Percentiles rank a stretch among this genome's conserved stretches.
phyloP scores from a whole-genome alignment of 1,140 invertebrate genomes.

The Diplogasteroides magnus region DNA sequence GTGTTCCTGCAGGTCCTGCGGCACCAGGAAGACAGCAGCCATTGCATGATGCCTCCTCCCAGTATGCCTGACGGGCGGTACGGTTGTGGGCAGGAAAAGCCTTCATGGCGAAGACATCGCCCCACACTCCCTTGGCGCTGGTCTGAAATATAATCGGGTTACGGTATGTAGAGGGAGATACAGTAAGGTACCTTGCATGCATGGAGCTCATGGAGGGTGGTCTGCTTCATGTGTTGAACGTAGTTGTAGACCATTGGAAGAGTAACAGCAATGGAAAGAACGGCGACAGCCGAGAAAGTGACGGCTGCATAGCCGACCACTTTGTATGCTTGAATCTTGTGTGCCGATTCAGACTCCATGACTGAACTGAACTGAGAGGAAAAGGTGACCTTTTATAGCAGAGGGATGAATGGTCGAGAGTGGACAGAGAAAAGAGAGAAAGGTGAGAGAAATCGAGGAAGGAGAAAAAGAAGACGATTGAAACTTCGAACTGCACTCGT shows the following conservation, averaged over 20 bases:
- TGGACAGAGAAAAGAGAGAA: neutral
- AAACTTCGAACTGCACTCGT: neutral
- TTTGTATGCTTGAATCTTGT: slow-evolving; percentile 18
- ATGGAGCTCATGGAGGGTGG: slow-evolving; percentile 9
- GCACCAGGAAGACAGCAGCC: neutral
- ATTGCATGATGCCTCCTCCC: neutral
- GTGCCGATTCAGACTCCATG: slow-evolving; percentile 8
- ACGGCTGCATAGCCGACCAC: slow-evolving; percentile 30
- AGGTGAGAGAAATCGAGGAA: neutral
- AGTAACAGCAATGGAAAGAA: slow-evolving; percentile 27
- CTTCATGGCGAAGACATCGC: neutral
- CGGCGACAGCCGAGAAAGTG: slow-evolving; percentile 27
- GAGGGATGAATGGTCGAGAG: neutral
- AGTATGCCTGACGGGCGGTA: neutral
- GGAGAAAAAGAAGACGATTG: neutral
- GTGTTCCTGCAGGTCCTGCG: neutral
- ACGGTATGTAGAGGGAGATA: neutral
- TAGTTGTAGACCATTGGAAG: slow-evolving; percentile 32
- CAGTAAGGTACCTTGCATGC: slow-evolving; percentile 2
- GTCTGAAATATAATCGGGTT: neutral
- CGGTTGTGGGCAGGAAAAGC: neutral
- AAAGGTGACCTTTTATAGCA: neutral
- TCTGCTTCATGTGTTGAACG: slow-evolving; percentile 13
- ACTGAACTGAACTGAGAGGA: neutral
- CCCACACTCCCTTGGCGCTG: neutral